phyloP scores from a whole-genome alignment of 2,797 vertebrate genomes.

The Hyperoplus immaculatus region DNA sequence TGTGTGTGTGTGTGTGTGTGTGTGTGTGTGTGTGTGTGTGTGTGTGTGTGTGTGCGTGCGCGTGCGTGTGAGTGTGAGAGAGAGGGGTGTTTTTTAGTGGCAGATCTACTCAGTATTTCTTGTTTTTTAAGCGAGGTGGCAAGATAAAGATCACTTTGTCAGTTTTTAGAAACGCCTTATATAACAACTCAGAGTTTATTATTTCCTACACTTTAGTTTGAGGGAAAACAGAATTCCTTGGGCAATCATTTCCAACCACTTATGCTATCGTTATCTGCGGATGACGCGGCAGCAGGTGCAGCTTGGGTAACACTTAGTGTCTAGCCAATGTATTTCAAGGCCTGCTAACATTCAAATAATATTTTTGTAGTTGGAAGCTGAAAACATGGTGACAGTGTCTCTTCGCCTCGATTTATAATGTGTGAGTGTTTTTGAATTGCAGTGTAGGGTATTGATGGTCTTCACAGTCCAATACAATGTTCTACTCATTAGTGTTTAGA shows the following conservation, averaged over 20 bases:
- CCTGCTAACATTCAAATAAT: slow-evolving; percentile 77
- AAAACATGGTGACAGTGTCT: slow-evolving; percentile 62
- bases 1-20: slow-evolving; percentile 19
- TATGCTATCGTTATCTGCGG: slow-evolving; percentile 65
- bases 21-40: not conserved
- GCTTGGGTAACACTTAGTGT: slow-evolving; percentile 75
- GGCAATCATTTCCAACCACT: slow-evolving; percentile 65
- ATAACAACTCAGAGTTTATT: slow-evolving; percentile 28
- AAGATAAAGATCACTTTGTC: slow-evolving; percentile 47
- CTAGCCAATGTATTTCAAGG: slow-evolving; percentile 80
- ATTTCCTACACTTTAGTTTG: slow-evolving; percentile 38
- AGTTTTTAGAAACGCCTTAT: slow-evolving; percentile 15
- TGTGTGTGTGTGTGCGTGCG: slow-evolving; percentile 28
- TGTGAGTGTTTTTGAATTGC: slow-evolving; percentile 26
- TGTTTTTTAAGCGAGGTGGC: slow-evolving; percentile 17
- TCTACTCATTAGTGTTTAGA: slow-evolving; percentile 43
- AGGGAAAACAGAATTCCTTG: slow-evolving; percentile 69
- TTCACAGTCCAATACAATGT: slow-evolving; percentile 32
- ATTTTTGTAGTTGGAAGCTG: slow-evolving; percentile 75
- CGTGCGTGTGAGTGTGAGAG: slow-evolving; percentile 17
- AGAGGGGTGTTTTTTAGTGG: slow-evolving; percentile 7
- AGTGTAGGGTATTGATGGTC: slow-evolving; percentile 32
- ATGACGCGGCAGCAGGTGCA: slow-evolving; percentile 79
- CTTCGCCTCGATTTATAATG: slow-evolving; percentile 35
- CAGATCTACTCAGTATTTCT: slow-evolving; percentile 37